Base-by-base conservation (phyloP, 2,888 invertebrate genomes). In the Allophyes oxyacanthae region DNA sequence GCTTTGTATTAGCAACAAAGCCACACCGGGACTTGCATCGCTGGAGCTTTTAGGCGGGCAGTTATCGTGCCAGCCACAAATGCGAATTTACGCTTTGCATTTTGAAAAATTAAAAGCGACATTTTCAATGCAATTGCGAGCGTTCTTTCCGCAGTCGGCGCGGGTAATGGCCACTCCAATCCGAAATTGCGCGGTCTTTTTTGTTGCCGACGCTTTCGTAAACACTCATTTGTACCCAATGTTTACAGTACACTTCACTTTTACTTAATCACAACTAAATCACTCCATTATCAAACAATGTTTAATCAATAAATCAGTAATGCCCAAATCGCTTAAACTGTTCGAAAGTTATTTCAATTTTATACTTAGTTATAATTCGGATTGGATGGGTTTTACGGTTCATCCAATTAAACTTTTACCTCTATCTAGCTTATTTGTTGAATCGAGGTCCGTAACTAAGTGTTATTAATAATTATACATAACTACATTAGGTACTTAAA, bases 31-130 rank as follows among this genome's bases (percentile, higher is more conserved):
- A 82, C 86, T 87, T 85, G 82, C 82, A 81, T 83, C 82, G 83
- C 80, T 79, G 81, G 82, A 80, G 92, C 91, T 92, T 92, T 92
- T 91, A 91, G 91, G 88, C 88, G 83, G 82, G 87, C 85, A 87
- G 89, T 88, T 90, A 87, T 88, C 86, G 85, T 88, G 79, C 86
- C 86, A 81, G 73, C 86, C 86, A 79, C 91, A 91, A 90, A 91
- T 86, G 87, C 82, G 84, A 91, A 91, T 90, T 91, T 90, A 88
- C 87, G 87, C 89, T 92, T 90, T 90, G 89, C 87, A 89, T 90
- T 92, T 90, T 83, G 88, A 90, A 90, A 92, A 92, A 91, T 91
- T 91, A 91, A 92, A 92, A 91, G 89, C 90, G 86, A 89, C 91
- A 87, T 89, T 92, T 89, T 87, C 85, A 89, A 91, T 91, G 91